A percentile compares a stretch with the other conserved stretches of the same genome.
Evolutionary conservation across 2,113 vertebrate species (phyloP).

Genomic region (Anolis sagrei): DNA sequence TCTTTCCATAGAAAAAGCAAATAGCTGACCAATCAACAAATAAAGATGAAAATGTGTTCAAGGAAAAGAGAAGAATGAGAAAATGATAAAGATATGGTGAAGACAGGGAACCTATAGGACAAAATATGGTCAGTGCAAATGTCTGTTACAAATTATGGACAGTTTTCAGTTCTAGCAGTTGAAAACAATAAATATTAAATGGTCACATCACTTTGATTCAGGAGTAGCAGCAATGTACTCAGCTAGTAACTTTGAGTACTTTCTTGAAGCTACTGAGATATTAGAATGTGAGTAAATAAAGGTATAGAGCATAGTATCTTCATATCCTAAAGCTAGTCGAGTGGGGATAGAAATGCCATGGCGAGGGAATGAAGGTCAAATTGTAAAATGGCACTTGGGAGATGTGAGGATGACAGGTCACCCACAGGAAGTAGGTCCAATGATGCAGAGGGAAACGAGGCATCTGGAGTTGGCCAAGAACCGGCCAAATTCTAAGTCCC

Average conservation of each 20-base stretch:
- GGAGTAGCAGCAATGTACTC: neutral
- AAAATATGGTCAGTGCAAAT: too few species aligned
- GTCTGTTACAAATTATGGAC: neutral
- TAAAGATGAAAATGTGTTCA: slow-evolving; percentile 1
- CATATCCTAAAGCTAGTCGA: neutral
- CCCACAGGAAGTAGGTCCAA: neutral
- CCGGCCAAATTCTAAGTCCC: neutral
- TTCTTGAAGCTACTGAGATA: too few species aligned
- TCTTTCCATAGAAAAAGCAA: neutral
- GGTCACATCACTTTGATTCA: neutral
- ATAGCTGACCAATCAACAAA: neutral
- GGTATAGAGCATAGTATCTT: neutral
- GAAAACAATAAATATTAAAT: neutral
- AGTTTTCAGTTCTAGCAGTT: neutral
- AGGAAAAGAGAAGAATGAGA: slow-evolving; percentile 1
- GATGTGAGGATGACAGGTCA: neutral
- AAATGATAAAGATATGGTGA: neutral
- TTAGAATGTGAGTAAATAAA: too few species aligned
- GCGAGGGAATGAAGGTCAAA: neutral
- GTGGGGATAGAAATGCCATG: neutral
- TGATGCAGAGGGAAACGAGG: neutral
- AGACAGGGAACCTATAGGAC: too few species aligned
- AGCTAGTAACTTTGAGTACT: neutral
- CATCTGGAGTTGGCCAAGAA: too few species aligned
- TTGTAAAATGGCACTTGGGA: neutral